Evolutionary conservation across 2,113 vertebrate genomes (phyloP).

Genomic region (Dipodomys stephensi): DNA sequence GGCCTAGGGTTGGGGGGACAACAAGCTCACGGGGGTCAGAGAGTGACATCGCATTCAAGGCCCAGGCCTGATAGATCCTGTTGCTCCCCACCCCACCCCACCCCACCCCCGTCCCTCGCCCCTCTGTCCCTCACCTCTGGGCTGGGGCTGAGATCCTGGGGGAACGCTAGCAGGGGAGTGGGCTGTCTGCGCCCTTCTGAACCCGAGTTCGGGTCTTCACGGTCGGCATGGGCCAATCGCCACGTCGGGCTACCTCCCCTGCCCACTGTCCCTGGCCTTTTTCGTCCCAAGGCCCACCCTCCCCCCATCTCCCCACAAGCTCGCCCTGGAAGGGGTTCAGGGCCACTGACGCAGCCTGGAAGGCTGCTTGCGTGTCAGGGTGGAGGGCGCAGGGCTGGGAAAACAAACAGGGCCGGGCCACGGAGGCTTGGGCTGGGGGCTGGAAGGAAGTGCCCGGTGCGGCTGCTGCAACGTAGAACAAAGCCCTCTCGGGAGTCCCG

Average conservation of each 20-base stretch:
- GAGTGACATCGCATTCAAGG: background rate
- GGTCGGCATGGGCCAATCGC: background rate
- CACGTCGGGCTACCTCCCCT: background rate
- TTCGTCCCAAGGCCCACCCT: background rate
- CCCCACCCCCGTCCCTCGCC: too few relatives aligned
- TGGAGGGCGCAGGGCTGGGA: slow-evolving; percentile 91
- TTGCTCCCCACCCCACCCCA: background rate
- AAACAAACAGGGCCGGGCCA: slow-evolving; percentile 91
- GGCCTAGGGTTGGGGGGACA: background rate
- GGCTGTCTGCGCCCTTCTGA: background rate
- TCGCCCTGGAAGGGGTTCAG: background rate
- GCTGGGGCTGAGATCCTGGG: rapidly evolving
- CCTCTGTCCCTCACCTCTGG: background rate
- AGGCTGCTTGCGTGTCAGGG: slow-evolving; percentile 88
- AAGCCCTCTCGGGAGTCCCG: slow-evolving; percentile 89
- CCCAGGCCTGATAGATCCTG: background rate
- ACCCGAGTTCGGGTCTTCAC: background rate
- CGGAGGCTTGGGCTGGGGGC: slow-evolving; percentile 65
- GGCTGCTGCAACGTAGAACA: slow-evolving; percentile 89
- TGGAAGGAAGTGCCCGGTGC: slow-evolving; percentile 94
- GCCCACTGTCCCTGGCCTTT: background rate
- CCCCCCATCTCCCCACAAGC: background rate
- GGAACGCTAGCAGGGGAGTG: background rate
- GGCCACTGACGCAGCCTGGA: slow-evolving; percentile 87
- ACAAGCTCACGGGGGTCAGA: rapidly evolving